A percentile compares a stretch with the other conserved stretches of the same genome.
These are phyloP conservation scores for Ramphastos sulfuratus DNA, from an alignment of 2,113 vertebrate species.

Conservation along the genomic window DNA sequence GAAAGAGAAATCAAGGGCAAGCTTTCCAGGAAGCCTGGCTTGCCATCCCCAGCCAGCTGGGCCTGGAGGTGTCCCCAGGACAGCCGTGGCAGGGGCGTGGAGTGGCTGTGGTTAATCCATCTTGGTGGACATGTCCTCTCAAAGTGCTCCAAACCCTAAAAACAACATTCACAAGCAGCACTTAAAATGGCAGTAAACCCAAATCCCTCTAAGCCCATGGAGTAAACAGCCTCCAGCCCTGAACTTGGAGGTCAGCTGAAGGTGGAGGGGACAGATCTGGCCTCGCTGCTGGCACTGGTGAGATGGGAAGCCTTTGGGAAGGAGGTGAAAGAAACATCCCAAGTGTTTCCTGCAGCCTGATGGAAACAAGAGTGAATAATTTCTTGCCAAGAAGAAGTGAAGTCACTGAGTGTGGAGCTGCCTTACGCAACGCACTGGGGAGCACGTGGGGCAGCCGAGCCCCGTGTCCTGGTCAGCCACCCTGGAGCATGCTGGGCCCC, in stretches of 20 bases:
- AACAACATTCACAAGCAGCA: neutral
- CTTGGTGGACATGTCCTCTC: neutral
- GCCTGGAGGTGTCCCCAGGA: neutral
- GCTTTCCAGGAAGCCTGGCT: neutral
- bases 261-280: neutral
- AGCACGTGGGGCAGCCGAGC: neutral
- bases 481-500: neutral
- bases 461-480: accelerated
- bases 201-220: neutral
- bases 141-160: neutral
- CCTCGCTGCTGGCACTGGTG: accelerated
- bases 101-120: neutral
- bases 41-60: neutral
- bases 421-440: neutral
- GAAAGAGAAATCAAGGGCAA: neutral
- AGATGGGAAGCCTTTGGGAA: neutral
- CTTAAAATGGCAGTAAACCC: neutral
- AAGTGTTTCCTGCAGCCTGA: neutral
- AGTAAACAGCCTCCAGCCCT: neutral
- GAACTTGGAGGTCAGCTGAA: accelerated
- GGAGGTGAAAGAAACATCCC: neutral
- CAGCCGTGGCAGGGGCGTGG: neutral
- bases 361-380: neutral
- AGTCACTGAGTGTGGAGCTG: neutral
- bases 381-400: neutral